Evolutionary conservation across 1,140 invertebrate genomes (phyloP).

Genomic region (Sogatella furcifera): DNA sequence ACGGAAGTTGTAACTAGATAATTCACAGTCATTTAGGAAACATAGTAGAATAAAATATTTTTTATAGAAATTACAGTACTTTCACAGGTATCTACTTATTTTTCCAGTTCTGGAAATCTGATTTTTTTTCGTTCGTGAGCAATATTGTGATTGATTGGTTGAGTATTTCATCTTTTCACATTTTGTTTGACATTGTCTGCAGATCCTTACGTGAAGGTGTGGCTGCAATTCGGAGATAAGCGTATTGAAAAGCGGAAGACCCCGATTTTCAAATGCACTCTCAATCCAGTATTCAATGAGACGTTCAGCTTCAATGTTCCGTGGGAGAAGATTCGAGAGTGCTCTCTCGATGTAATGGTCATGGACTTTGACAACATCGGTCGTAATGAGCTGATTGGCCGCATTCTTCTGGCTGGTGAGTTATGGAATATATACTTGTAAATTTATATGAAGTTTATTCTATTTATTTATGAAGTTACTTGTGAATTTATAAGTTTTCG

Average conservation of each 20-base stretch:
- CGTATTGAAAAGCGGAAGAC: conserved; percentile 91
- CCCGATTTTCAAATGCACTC: conserved; percentile 86
- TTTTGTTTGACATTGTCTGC: conserved; percentile 26
- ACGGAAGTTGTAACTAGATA: too few relatives aligned
- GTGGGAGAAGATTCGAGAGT: conserved; percentile 89
- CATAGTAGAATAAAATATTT: too few relatives aligned
- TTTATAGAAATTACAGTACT: too few relatives aligned
- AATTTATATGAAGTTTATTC: too few relatives aligned
- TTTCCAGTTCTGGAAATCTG: too few relatives aligned
- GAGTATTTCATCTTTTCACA: too few relatives aligned
- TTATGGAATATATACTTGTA: conserved; percentile 9
- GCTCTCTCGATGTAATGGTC: conserved; percentile 82
- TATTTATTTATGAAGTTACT: too few relatives aligned
- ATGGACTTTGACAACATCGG: conserved; percentile 95
- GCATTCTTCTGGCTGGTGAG: conserved; percentile 75
- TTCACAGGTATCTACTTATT: too few relatives aligned
- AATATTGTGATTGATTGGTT: too few relatives aligned
- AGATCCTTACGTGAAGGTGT: conserved; percentile 96
- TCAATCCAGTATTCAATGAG: conserved; percentile 89
- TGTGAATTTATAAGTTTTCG: too few relatives aligned
- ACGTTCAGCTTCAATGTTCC: conserved; percentile 86
- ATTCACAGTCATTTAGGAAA: too few relatives aligned
- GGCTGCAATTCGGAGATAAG: conserved; percentile 90
- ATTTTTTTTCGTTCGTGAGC: too few relatives aligned
- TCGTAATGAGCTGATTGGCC: conserved; percentile 81